Evolutionary conservation across 2,113 vertebrate genomes (phyloP).

Genomic region (Syrmaticus mikado): DNA sequence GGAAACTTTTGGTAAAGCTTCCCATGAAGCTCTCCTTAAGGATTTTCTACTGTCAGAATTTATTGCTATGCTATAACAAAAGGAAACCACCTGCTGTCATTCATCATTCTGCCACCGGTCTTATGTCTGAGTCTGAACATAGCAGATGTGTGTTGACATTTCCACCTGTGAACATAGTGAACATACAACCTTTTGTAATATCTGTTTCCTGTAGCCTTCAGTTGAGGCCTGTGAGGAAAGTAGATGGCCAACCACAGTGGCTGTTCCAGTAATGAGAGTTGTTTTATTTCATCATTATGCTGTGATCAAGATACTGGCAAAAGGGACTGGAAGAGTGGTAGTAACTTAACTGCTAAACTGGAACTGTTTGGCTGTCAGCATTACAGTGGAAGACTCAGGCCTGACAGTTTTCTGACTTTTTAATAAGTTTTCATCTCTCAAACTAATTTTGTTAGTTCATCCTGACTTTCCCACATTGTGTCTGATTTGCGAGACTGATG

Average conservation of each 20-base stretch:
- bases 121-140: neutral
- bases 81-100: neutral
- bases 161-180: neutral
- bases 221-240: neutral
- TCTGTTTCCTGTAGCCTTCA: neutral
- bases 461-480: slow-evolving; percentile 33
- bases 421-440: slow-evolving; percentile 64
- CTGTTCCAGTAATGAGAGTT: slow-evolving; percentile 18
- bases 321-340: slow-evolving; percentile 26
- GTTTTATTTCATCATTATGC: slow-evolving; percentile 3
- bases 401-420: slow-evolving; percentile 64
- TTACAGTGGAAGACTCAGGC: slow-evolving; percentile 60
- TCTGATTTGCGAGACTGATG: slow-evolving; percentile 2
- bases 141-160: neutral
- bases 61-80: neutral
- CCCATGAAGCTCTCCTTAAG: neutral
- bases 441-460: slow-evolving; percentile 51
- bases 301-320: slow-evolving; percentile 15
- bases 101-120: neutral
- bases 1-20: neutral
- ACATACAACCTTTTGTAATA: neutral
- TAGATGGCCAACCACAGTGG: neutral
- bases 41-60: neutral
- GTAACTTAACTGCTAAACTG: slow-evolving; percentile 25
- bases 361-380: slow-evolving; percentile 66